Evolutionary conservation across 2,797 vertebrate genomes (phyloP).

Genomic region (Falco peregrinus): DNA sequence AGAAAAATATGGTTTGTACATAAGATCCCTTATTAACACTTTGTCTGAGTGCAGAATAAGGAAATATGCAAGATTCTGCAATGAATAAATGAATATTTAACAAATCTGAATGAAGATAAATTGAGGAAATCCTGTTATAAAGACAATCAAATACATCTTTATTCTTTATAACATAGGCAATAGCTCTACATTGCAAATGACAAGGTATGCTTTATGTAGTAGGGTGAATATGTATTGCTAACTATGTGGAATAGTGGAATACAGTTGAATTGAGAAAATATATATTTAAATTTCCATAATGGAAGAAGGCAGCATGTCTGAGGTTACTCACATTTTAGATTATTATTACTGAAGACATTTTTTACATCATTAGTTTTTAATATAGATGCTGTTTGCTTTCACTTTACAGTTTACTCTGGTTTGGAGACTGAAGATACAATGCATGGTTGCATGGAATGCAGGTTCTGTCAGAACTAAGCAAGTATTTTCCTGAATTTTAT

Average conservation of each 20-base stretch:
- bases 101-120: slow-evolving; percentile 66
- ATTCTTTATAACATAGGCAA: slow-evolving; percentile 3
- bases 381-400: slow-evolving; percentile 35
- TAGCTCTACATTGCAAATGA: slow-evolving; percentile 21
- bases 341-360: slow-evolving; percentile 58
- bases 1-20: not conserved
- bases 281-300: slow-evolving; percentile 53
- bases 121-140: slow-evolving; percentile 40
- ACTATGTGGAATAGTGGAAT: slow-evolving; percentile 22
- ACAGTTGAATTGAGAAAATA: slow-evolving; percentile 36
- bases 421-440: not conserved
- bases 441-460: not conserved
- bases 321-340: slow-evolving; percentile 57
- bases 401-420: not conserved
- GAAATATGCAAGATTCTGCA: slow-evolving; percentile 29
- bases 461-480: not conserved
- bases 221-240: slow-evolving; percentile 32
- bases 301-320: slow-evolving; percentile 51
- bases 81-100: slow-evolving; percentile 68
- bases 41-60: slow-evolving; percentile 27
- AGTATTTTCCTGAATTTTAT: not conserved
- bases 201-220: slow-evolving; percentile 27
- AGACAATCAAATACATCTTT: slow-evolving; percentile 67
- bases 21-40: slow-evolving; percentile 32
- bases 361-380: slow-evolving; percentile 69